Percentiles rank a stretch among this genome's conserved stretches.
These are phyloP conservation scores for Drosophila mettleri DNA, from an alignment of 2,888 invertebrate genomes.

Conservation along the genomic window DNA sequence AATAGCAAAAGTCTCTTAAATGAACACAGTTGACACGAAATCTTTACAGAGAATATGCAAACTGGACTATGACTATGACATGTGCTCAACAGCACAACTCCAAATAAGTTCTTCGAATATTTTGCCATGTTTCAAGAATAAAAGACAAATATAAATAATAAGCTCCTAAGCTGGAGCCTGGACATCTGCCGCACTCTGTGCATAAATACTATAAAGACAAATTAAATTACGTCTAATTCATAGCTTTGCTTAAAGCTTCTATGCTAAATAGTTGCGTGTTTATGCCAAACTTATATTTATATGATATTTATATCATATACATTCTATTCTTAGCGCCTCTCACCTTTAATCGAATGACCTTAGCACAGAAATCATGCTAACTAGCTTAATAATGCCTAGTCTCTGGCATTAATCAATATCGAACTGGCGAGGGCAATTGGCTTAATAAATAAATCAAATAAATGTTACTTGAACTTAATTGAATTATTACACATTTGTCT, in stretches of 20 bases:
- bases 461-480: constrained; percentile 75
- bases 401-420: constrained; percentile 41
- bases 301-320: neutral
- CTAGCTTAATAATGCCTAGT: neutral
- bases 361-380: constrained; percentile 1
- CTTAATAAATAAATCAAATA: constrained; percentile 75
- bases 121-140: neutral
- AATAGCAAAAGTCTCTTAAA: neutral
- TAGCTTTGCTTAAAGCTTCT: no score
- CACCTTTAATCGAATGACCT: neutral
- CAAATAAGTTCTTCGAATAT: neutral
- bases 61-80: neutral
- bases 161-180: no score
- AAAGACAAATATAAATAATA: neutral
- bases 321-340: neutral
- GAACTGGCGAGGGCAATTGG: constrained; percentile 29
- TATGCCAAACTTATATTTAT: no score
- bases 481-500: constrained; percentile 78
- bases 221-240: neutral
- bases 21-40: neutral
- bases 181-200: no score
- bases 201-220: no score
- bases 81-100: neutral
- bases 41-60: neutral
- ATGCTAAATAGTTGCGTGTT: neutral